phyloP scores from a whole-genome alignment of 2,113 vertebrate genomes.

The Barbus barbus region DNA sequence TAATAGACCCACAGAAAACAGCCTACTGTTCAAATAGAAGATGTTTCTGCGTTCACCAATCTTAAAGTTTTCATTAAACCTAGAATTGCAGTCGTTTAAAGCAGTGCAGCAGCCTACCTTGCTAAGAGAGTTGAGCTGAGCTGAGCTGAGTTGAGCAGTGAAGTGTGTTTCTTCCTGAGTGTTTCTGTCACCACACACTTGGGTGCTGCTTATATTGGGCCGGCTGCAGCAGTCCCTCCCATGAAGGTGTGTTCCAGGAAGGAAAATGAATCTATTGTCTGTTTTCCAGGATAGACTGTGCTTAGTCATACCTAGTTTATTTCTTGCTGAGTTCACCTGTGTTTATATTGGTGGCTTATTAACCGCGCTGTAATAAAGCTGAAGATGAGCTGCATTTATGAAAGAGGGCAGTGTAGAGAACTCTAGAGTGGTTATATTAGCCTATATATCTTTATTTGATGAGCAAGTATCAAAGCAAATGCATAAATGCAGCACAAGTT shows the following conservation, averaged over 20 bases:
- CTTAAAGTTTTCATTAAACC: not conserved
- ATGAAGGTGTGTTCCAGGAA: constrained; percentile 7
- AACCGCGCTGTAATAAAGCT: not conserved
- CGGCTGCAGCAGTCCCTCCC: constrained; percentile 2
- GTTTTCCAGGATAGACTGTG: not conserved
- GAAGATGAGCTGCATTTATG: not conserved
- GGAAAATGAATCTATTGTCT: not conserved
- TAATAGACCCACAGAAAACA: not conserved
- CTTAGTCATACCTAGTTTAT: not conserved
- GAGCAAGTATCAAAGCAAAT: too few relatives aligned
- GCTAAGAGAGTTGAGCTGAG: not conserved
- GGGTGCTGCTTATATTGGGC: constrained; percentile 5
- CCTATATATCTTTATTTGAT: not conserved
- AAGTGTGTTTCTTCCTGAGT: not conserved
- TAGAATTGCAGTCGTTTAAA: not conserved
- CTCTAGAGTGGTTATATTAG: not conserved
- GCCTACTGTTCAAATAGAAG: not conserved
- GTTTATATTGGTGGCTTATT: not conserved
- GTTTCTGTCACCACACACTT: not conserved
- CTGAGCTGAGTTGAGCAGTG: not conserved
- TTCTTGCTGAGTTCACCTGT: not conserved
- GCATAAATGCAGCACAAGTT: not conserved
- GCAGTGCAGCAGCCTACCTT: constrained; percentile 22
- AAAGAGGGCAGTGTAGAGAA: not conserved
- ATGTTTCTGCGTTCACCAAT: not conserved